Percentiles rank a stretch among this genome's conserved stretches.
Conservation (phyloP, 2,888 invertebrate species). For the Drosophila cognata region DNA sequence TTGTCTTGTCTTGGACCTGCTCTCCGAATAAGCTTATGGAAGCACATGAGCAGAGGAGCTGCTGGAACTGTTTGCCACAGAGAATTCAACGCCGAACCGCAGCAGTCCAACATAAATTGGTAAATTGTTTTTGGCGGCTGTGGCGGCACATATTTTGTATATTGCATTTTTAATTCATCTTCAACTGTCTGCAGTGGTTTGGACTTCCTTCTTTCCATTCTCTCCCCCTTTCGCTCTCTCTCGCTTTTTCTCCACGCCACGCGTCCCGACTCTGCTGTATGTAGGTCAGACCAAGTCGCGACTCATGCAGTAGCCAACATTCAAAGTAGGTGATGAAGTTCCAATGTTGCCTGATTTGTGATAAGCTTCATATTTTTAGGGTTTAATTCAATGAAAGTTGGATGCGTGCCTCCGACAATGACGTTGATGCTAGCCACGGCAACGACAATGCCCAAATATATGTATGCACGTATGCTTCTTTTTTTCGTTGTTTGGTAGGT, state of each 20-base stretch:
- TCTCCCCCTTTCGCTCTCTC: neutral
- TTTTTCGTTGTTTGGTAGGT: constrained; percentile 49
- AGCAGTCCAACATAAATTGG: constrained; percentile 80
- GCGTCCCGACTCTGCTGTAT: constrained; percentile 33
- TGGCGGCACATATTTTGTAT: constrained; percentile 72
- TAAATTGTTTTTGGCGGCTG: constrained; percentile 82
- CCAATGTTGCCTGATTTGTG: constrained; percentile 81
- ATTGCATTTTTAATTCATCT: constrained; percentile 75
- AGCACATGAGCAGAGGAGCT: constrained; percentile 29
- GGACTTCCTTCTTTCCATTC: constrained; percentile 3
- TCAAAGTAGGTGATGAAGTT: constrained; percentile 83
- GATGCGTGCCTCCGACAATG: constrained; percentile 51
- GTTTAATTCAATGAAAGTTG: constrained; percentile 80
- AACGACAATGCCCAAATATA: constrained; percentile 53
- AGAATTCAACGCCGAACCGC: constrained; percentile 48
- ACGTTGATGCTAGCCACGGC: constrained; percentile 13
- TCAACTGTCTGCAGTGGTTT: constrained; percentile 44
- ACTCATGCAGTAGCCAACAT: constrained; percentile 79
- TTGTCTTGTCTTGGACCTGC: constrained; percentile 10
- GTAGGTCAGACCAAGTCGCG: constrained; percentile 67
- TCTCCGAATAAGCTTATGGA: constrained; percentile 14
- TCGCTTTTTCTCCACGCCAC: constrained; percentile 5
- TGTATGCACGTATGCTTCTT: constrained; percentile 5
- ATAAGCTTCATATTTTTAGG: constrained; percentile 82
- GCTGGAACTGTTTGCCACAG: constrained; percentile 19